Percentiles rank a stretch among this genome's conserved stretches.
phyloP scores from a whole-genome alignment of 2,888 invertebrate species.

The Phasia obesa region DNA sequence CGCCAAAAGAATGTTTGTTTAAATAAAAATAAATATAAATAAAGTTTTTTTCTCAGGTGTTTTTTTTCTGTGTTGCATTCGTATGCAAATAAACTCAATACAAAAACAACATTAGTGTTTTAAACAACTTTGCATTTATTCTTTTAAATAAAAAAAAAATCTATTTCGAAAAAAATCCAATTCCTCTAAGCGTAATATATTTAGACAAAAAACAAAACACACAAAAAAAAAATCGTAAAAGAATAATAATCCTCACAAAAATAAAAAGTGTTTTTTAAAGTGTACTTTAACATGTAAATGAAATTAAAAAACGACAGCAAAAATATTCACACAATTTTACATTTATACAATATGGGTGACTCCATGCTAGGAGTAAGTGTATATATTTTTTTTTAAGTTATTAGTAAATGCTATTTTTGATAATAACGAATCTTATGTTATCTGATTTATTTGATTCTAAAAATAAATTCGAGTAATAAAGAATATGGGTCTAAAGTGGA shows the following conservation, averaged over 20 bases:
- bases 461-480: no score
- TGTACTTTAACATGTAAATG: constrained; percentile 69
- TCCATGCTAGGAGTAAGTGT: background rate
- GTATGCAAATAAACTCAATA: constrained; percentile 76
- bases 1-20: constrained; percentile 69
- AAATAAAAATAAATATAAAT: constrained; percentile 67
- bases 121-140: constrained; percentile 58
- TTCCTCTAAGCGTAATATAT: constrained; percentile 60
- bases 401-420: no score
- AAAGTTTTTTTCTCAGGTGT: constrained; percentile 31
- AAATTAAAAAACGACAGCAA: constrained; percentile 45
- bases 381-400: no score
- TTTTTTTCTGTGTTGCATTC: constrained; percentile 72
- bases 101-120: constrained; percentile 54
- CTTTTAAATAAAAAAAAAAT: constrained; percentile 40
- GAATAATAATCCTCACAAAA: constrained; percentile 63
- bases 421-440: no score
- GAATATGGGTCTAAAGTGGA: no score
- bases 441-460: no score
- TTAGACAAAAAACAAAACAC: constrained; percentile 25
- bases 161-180: constrained; percentile 30
- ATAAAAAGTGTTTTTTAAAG: constrained; percentile 68
- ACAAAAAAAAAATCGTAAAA: background rate
- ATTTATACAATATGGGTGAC: constrained; percentile 46
- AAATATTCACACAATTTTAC: constrained; percentile 62